Evolutionary conservation across 1,140 invertebrate species (phyloP).

Genomic region (Parapsyche elsis): DNA sequence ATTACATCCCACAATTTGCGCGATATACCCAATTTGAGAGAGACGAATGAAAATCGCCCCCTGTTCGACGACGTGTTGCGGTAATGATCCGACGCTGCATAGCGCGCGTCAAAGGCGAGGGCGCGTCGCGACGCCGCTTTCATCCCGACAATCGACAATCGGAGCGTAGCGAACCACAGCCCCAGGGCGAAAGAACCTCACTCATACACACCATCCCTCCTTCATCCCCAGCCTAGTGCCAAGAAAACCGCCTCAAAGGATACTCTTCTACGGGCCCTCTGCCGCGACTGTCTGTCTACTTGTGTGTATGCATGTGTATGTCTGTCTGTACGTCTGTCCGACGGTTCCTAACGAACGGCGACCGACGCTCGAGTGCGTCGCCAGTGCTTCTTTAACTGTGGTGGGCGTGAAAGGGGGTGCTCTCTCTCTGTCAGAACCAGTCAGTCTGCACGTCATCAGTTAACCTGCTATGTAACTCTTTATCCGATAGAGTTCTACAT

Average conservation of each 20-base stretch:
- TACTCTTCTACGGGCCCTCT: conserved; percentile 31
- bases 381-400: background rate
- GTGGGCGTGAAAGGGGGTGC: no score
- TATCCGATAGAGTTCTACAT: no score
- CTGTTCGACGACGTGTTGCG: no score
- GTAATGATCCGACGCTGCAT: no score
- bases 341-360: background rate
- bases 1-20: no score
- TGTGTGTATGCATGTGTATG: background rate
- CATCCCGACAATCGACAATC: background rate
- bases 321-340: background rate
- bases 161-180: background rate
- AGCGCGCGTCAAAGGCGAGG: no score
- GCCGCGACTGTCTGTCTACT: conserved; percentile 26
- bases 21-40: no score
- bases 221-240: conserved; percentile 25
- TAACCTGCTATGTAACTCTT: no score
- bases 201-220: background rate
- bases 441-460: no score
- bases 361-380: background rate
- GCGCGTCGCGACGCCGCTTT: background rate
- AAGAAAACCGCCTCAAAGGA: conserved; percentile 52
- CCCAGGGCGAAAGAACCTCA: background rate
- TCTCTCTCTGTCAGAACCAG: no score
- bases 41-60: no score